A percentile compares a stretch with the other conserved stretches of the same genome.
Conservation (phyloP, 1,140 invertebrate species). For the Frieseomelitta varia region DNA sequence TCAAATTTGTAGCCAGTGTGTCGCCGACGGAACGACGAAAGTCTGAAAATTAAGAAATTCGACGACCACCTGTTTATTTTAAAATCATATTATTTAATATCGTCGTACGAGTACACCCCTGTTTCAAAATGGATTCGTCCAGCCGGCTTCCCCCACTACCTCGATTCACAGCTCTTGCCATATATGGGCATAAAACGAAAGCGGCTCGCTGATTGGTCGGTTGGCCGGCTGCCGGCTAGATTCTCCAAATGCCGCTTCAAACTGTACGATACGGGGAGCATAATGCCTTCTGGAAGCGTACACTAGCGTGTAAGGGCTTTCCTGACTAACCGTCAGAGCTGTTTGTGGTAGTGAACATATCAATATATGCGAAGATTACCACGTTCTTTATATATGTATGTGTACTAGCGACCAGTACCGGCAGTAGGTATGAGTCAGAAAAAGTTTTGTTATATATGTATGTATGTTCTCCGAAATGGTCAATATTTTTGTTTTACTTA, state of each 20-base stretch:
- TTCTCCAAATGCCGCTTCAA: conserved; percentile 82
- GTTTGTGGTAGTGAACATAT: conserved; percentile 38
- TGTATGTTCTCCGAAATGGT: not conserved
- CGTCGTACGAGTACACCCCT: conserved; percentile 46
- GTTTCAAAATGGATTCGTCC: conserved; percentile 78
- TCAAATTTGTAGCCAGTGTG: no score
- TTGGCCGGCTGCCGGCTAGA: conserved; percentile 79
- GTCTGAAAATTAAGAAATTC: not conserved
- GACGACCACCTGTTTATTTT: conserved; percentile 13
- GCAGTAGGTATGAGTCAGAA: conserved; percentile 58
- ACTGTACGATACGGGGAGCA: conserved; percentile 78
- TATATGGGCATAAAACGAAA: conserved; percentile 90
- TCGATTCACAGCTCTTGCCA: conserved; percentile 85
- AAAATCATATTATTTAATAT: conserved; percentile 12
- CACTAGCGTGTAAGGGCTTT: conserved; percentile 69
- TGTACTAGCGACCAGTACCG: conserved; percentile 43
- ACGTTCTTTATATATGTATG: conserved; percentile 22
- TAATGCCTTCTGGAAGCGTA: conserved; percentile 71
- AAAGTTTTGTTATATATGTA: conserved; percentile 45
- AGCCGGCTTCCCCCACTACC: conserved; percentile 69
- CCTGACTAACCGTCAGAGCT: conserved; percentile 75
- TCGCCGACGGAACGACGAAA: not conserved
- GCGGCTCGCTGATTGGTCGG: conserved; percentile 85
- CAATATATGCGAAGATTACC: conserved; percentile 45
- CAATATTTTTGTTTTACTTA: conserved; percentile 34